These are phyloP conservation scores for Cyaniris semiargus DNA, from an alignment of 2,888 invertebrate genomes.

Conservation along the genomic window DNA sequence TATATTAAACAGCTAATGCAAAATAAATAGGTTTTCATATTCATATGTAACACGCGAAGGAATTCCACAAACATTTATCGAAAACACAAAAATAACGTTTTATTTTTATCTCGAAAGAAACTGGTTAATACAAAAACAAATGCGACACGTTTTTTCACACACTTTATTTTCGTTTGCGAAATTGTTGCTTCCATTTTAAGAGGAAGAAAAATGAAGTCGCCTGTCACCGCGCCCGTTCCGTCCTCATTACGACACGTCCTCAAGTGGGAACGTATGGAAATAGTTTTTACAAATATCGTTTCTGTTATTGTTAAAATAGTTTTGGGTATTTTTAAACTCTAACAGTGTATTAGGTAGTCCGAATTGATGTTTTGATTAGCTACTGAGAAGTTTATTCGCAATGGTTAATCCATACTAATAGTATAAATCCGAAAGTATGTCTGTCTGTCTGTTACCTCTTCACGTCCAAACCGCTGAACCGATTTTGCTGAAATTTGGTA, in stretches of 20 bases:
- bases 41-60: neutral
- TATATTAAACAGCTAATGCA: neutral
- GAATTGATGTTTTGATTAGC: neutral
- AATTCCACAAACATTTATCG: neutral
- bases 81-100: slow-evolving; percentile 7
- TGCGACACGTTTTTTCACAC: slow-evolving; percentile 30
- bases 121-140: slow-evolving; percentile 19
- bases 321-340: too few relatives aligned
- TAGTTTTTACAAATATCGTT: slow-evolving; percentile 51
- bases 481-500: too few relatives aligned
- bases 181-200: slow-evolving; percentile 64
- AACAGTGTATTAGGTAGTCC: neutral
- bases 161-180: slow-evolving; percentile 56
- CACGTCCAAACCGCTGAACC: too few relatives aligned
- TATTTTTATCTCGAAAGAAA: slow-evolving; percentile 20
- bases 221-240: slow-evolving; percentile 40
- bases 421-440: too few relatives aligned
- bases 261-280: slow-evolving; percentile 41
- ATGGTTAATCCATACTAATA: too few relatives aligned
- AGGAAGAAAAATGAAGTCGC: slow-evolving; percentile 48
- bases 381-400: neutral
- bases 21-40: neutral
- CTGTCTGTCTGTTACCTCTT: too few relatives aligned
- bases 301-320: neutral
- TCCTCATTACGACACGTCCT: slow-evolving; percentile 48